phyloP scores from a whole-genome alignment of 2,797 vertebrate species.

The Arctocebus calabarensis region DNA sequence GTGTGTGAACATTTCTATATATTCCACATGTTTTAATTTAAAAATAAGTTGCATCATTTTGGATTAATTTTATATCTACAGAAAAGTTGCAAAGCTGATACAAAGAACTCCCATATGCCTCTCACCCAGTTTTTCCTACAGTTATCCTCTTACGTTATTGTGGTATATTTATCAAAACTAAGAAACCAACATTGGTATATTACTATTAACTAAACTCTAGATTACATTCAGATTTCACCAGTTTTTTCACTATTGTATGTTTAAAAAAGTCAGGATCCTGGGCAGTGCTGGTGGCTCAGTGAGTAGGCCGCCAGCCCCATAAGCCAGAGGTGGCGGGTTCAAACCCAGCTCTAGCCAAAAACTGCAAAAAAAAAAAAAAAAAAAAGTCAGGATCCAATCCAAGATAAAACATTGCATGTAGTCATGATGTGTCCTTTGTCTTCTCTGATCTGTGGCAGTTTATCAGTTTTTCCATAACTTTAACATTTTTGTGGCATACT shows the following conservation, averaged over 20 bases:
- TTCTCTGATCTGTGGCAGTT: constrained; percentile 12
- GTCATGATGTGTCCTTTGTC: constrained; percentile 26
- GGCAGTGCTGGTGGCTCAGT: too few relatives aligned
- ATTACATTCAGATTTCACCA: constrained; percentile 17
- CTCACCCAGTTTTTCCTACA: neutral
- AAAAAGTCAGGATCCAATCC: neutral
- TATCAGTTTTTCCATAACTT: constrained; percentile 4
- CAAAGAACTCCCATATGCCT: neutral
- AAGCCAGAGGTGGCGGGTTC: too few relatives aligned
- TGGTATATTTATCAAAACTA: constrained; percentile 51
- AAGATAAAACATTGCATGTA: constrained; percentile 29
- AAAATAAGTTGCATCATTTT: neutral
- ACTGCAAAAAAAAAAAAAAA: too few relatives aligned
- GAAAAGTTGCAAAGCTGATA: neutral
- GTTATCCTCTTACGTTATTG: neutral
- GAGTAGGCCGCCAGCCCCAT: too few relatives aligned
- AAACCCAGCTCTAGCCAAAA: too few relatives aligned
- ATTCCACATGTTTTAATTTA: constrained; percentile 22
- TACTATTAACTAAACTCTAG: neutral
- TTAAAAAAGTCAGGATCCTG: neutral
- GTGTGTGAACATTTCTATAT: constrained; percentile 18
- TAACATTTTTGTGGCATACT: constrained; percentile 32
- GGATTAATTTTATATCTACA: constrained; percentile 44
- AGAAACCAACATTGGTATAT: neutral
- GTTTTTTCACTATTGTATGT: constrained; percentile 33